Evolutionary conservation across 2,797 vertebrate species (phyloP).

Genomic region (Acridotheres tristis): DNA sequence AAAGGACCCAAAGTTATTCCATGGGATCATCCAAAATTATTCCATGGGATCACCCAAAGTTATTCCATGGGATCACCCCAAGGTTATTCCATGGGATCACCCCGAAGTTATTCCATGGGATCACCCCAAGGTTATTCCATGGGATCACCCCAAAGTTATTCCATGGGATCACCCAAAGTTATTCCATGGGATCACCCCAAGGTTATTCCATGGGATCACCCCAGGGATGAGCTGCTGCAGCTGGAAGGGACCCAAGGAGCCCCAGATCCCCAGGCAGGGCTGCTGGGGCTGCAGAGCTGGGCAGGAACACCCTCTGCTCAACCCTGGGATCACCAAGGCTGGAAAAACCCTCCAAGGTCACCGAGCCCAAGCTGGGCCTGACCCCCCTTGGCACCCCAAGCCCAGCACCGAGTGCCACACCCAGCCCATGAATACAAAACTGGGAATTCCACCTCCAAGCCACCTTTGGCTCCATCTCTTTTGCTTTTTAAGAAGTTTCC

Average conservation of each 20-base stretch:
- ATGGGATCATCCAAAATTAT: not conserved
- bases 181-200: not conserved
- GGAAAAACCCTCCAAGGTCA: not conserved
- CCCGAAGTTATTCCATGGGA: no score
- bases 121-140: not conserved
- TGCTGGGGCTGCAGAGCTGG: not conserved
- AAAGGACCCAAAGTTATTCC: not conserved
- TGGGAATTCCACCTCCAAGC: not conserved
- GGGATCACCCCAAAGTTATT: not conserved
- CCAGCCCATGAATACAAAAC: rapidly evolving
- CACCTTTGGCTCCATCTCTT: not conserved
- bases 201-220: not conserved
- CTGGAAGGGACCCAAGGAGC: not conserved
- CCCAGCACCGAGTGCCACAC: not conserved
- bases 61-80: not conserved
- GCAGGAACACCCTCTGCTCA: rapidly evolving
- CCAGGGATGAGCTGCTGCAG: no score
- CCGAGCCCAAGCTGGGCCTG: not conserved
- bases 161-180: not conserved
- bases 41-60: not conserved
- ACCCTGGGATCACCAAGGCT: rapidly evolving
- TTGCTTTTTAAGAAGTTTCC: not conserved
- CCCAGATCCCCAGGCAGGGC: rapidly evolving
- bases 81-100: no score
- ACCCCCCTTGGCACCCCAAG: not conserved